Conservation (phyloP, 2,888 invertebrate species). For the Hirtodrosophila confusa region DNA sequence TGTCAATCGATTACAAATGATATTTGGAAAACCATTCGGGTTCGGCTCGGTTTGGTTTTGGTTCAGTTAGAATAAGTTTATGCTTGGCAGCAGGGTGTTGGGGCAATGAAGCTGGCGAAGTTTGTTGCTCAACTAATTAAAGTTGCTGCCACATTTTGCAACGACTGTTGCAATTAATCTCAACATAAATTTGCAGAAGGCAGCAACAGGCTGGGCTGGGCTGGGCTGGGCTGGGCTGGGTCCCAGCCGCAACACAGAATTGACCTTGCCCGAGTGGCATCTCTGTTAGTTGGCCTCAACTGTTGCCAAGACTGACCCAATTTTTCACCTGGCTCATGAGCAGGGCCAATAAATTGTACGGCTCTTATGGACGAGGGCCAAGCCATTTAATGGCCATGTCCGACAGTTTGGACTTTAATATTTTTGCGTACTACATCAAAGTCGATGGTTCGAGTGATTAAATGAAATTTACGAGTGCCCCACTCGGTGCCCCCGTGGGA, state of each 20-base stretch:
- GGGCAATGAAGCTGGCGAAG: slow-evolving; percentile 29
- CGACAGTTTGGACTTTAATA: slow-evolving; percentile 59
- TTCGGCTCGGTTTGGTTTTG: too few relatives aligned
- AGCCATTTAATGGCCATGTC: slow-evolving; percentile 59
- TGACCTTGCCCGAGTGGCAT: slow-evolving; percentile 25
- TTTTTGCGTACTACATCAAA: slow-evolving; percentile 58
- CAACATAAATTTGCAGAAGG: slow-evolving; percentile 52
- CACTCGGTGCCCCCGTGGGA: slow-evolving; percentile 24
- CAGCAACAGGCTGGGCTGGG: slow-evolving; percentile 18
- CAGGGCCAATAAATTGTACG: slow-evolving; percentile 46
- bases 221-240: slow-evolving; percentile 12
- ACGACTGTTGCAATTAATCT: slow-evolving; percentile 46
- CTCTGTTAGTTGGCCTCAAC: background rate
- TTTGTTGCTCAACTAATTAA: slow-evolving; percentile 43
- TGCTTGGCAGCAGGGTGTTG: too few relatives aligned
- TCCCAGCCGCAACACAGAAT: slow-evolving; percentile 4
- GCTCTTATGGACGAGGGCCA: slow-evolving; percentile 27
- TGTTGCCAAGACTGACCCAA: slow-evolving; percentile 44
- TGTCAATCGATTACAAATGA: too few relatives aligned
- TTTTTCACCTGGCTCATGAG: slow-evolving; percentile 56
- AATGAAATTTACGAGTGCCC: slow-evolving; percentile 61
- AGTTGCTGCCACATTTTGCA: slow-evolving; percentile 42
- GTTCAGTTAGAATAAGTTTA: too few relatives aligned
- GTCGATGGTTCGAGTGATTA: slow-evolving; percentile 63
- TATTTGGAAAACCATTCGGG: too few relatives aligned